Percentiles rank a stretch among this genome's conserved stretches.
Conservation (phyloP, 2,113 vertebrate genomes). For the Mirounga angustirostris region DNA sequence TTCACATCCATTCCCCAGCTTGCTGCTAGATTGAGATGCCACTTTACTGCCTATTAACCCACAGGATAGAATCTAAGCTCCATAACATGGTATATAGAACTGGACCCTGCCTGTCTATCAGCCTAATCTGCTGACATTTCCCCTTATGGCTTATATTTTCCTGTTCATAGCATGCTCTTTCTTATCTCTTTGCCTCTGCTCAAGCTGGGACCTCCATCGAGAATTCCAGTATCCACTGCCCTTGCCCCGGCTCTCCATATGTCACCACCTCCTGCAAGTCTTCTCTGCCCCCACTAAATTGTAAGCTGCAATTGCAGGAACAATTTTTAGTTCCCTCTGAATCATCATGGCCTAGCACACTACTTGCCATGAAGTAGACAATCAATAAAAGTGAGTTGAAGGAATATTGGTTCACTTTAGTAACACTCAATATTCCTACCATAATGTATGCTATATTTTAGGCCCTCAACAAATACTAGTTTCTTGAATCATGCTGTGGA, state of each 20-base stretch:
- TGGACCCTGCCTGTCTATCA: background rate
- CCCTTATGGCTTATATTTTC: slow-evolving; percentile 33
- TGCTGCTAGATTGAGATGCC: slow-evolving; percentile 36
- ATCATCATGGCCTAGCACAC: slow-evolving; percentile 4
- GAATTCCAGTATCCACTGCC: background rate
- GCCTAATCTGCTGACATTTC: background rate
- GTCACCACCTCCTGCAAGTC: slow-evolving; percentile 28
- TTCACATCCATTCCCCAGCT: background rate
- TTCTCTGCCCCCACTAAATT: slow-evolving; percentile 26
- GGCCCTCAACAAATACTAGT: slow-evolving; percentile 28
- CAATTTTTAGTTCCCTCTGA: slow-evolving; percentile 46
- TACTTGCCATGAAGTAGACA: slow-evolving; percentile 19
- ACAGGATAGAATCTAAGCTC: background rate
- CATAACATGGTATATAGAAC: background rate
- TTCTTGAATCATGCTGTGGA: slow-evolving; percentile 20
- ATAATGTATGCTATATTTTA: slow-evolving; percentile 11
- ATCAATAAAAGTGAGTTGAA: slow-evolving; percentile 14
- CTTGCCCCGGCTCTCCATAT: background rate
- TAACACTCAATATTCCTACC: background rate
- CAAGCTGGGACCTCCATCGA: background rate
- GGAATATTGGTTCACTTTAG: slow-evolving; percentile 39
- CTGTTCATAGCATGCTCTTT: background rate
- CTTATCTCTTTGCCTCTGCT: slow-evolving; percentile 34
- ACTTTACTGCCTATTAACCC: slow-evolving; percentile 29
- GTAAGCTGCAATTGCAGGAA: slow-evolving; percentile 42